Base-by-base conservation (phyloP, 2,797 vertebrate species). In the Trichosurus vulpecula region DNA sequence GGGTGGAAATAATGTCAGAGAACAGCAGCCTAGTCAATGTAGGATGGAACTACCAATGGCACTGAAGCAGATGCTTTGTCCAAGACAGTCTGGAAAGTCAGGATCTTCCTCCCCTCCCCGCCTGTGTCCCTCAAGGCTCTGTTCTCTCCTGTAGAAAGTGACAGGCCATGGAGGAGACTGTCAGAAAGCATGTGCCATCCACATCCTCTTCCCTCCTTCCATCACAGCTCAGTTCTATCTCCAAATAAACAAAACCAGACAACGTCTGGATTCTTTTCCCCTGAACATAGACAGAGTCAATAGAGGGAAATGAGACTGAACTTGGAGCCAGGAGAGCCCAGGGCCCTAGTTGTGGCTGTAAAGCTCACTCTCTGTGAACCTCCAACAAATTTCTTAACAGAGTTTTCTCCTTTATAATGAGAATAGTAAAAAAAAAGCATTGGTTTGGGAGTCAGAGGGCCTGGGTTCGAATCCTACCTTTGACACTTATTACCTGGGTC, bases 191-290 rank as follows among this genome's bases (percentile, higher is more conserved):
- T 13, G 0, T 0, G 0, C 6, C 54, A 66, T 61, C 56, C 35
- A 11, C 31, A 53, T 35, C 25, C 91, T 74, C 61, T 74, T 66
- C 61, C n/a, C 29, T 94, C 35, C n/a, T 95, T 96, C 19, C 94
- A 92, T 51, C 22, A 74, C n/a, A 6, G 57, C 87, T 31, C 10
- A 54, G 30, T 31, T 57, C 90, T 29, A 51, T 41, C 90, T 25
- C 92, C 54, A n/a, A 95, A 51, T 91, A 96, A 96, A 95, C 57
- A 89, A 96, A 93, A 94, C 55, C 56, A 90, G 92, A 92, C 41
- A 22, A 25, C 2, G 92, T 92, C 66, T 66, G 92, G 35, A 41
- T 31, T 53, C 58, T 2, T 9, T 93, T 90, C 91, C 94, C 74
- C 41, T 47, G 22, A 81, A 47, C 19, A 19, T 81, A 81, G 74